Conservation (phyloP, 2,113 vertebrate genomes). For the Heterotilapia buettikoferi region DNA sequence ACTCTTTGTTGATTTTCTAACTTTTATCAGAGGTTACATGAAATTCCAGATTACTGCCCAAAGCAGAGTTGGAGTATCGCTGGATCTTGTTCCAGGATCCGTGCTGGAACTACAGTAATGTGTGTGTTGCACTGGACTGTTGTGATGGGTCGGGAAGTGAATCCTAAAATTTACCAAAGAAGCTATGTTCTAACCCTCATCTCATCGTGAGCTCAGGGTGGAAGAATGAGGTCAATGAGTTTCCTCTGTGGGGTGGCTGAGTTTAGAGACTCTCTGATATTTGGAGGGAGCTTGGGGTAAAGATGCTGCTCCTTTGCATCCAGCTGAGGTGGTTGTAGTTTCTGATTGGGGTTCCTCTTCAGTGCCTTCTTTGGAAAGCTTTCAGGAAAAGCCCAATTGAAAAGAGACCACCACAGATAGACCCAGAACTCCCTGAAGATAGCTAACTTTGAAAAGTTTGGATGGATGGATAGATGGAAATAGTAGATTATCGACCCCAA, state of each 20-base stretch:
- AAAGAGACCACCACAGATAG: background rate
- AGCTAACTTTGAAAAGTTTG: background rate
- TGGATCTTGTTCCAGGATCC: background rate
- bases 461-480: background rate
- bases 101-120: background rate
- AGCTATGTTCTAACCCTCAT: background rate
- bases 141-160: background rate
- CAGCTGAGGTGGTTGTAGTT: background rate
- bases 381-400: background rate
- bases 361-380: background rate
- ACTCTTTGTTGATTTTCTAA: background rate
- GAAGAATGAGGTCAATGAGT: background rate
- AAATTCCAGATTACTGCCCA: background rate
- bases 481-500: background rate
- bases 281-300: background rate
- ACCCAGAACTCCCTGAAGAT: background rate
- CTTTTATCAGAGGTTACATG: background rate
- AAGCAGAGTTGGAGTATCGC: background rate
- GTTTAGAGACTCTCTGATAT: background rate
- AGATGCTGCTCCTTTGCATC: background rate
- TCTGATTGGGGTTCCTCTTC: background rate
- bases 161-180: background rate
- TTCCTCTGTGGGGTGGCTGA: background rate
- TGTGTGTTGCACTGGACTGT: background rate
- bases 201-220: background rate